These are phyloP conservation scores for Drosophila melanica DNA, from an alignment of 1,140 invertebrate genomes.

Conservation along the genomic window DNA sequence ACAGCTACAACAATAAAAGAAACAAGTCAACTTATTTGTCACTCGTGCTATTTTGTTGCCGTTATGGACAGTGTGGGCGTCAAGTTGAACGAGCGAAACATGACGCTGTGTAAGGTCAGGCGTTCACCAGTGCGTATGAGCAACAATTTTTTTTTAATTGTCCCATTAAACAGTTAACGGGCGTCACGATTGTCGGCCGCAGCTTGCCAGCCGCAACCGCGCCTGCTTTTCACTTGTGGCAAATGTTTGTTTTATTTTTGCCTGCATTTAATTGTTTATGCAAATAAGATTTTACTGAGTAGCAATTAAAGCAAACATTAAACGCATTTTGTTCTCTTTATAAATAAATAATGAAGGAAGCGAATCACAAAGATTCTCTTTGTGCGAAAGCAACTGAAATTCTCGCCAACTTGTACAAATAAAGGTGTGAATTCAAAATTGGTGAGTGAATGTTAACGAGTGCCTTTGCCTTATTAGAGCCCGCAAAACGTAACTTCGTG, in stretches of 20 bases:
- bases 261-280: slow-evolving; percentile 76
- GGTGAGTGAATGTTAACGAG: slow-evolving; percentile 47
- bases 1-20: slow-evolving; percentile 32
- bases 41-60: slow-evolving; percentile 57
- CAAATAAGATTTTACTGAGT: slow-evolving; percentile 76
- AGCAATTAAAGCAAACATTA: slow-evolving; percentile 66
- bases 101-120: slow-evolving; percentile 59
- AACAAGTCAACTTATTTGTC: slow-evolving; percentile 62
- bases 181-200: slow-evolving; percentile 11
- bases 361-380: slow-evolving; percentile 45
- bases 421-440: slow-evolving; percentile 68
- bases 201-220: not conserved
- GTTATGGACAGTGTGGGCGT: slow-evolving; percentile 57
- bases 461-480: slow-evolving; percentile 9
- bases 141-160: slow-evolving; percentile 72
- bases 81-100: slow-evolving; percentile 23
- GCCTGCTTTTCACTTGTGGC: slow-evolving; percentile 13
- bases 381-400: slow-evolving; percentile 30
- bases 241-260: slow-evolving; percentile 26
- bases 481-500: slow-evolving; percentile 21
- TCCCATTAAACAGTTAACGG: slow-evolving; percentile 68
- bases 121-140: slow-evolving; percentile 78
- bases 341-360: slow-evolving; percentile 45
- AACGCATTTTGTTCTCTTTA: slow-evolving; percentile 5
- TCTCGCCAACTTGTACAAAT: slow-evolving; percentile 55